These are phyloP conservation scores for Huso huso DNA, from an alignment of 2,797 vertebrate genomes.

Conservation along the genomic window DNA sequence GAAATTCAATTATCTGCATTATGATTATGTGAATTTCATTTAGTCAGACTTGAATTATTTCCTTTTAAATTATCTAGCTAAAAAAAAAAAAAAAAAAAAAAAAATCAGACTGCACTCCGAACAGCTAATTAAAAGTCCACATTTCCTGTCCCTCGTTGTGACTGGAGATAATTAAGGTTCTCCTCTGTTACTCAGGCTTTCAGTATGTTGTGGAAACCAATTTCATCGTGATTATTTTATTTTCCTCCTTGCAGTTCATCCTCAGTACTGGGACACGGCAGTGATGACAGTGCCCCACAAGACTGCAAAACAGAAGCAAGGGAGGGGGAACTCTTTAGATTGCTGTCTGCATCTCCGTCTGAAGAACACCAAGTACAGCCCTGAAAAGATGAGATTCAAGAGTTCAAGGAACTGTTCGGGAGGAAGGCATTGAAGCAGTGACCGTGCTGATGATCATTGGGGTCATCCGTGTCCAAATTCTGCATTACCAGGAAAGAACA, in stretches of 20 bases:
- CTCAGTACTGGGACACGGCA: conserved; percentile 61
- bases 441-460: neutral
- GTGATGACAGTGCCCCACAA: conserved; percentile 56
- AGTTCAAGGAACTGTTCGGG: neutral
- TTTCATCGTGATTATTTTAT: conserved; percentile 53
- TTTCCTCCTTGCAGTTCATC: conserved; percentile 67
- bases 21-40: conserved; percentile 84
- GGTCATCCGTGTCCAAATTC: neutral
- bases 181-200: conserved; percentile 80
- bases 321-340: conserved; percentile 55
- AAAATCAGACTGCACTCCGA: conserved; percentile 74
- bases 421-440: too few relatives aligned
- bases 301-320: conserved; percentile 43
- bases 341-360: conserved; percentile 37
- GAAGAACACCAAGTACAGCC: conserved; percentile 28
- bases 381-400: conserved; percentile 2
- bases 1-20: conserved; percentile 84
- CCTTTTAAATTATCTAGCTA: conserved; percentile 80
- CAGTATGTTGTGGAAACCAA: conserved; percentile 78
- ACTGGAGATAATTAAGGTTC: conserved; percentile 83
- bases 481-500: too few relatives aligned
- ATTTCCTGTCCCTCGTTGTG: conserved; percentile 77
- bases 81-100: conserved; percentile 62
- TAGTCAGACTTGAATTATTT: conserved; percentile 83
- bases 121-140: conserved; percentile 84